A percentile compares a stretch with the other conserved stretches of the same genome.
Evolutionary conservation across 2,888 invertebrate species (phyloP).

Genomic region (Protula sp.): DNA sequence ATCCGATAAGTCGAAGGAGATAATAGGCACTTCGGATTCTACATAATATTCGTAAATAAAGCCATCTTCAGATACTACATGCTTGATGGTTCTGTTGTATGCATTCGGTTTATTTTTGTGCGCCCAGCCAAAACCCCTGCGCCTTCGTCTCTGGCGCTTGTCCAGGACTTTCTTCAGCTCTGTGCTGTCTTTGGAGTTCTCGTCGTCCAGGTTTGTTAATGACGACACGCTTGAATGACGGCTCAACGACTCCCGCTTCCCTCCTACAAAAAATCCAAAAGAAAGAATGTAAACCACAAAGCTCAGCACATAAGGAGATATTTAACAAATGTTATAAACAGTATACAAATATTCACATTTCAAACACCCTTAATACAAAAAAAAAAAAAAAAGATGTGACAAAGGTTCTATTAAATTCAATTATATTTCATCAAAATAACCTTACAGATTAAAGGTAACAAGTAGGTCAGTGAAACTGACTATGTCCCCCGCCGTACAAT

Average conservation of each 20-base stretch:
- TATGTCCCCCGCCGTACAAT: too few relatives aligned
- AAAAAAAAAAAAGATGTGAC: too few relatives aligned
- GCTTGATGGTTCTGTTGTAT: background rate
- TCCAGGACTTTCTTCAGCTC: background rate
- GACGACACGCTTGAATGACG: slow-evolving; percentile 7
- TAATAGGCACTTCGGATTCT: background rate
- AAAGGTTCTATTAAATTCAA: too few relatives aligned
- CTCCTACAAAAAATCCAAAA: background rate
- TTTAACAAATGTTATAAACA: too few relatives aligned
- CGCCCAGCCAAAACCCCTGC: slow-evolving; percentile 7
- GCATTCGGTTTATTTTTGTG: background rate
- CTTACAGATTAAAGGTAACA: too few relatives aligned
- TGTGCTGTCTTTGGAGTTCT: slow-evolving; percentile 1
- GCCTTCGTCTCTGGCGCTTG: slow-evolving; percentile 7
- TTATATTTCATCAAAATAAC: too few relatives aligned
- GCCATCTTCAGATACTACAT: background rate
- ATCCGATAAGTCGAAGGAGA: background rate
- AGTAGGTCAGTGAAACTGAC: too few relatives aligned
- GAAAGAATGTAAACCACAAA: too few relatives aligned
- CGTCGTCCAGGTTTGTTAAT: background rate
- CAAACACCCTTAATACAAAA: too few relatives aligned
- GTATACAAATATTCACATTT: too few relatives aligned
- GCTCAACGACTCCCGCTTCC: background rate
- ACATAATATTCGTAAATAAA: background rate
- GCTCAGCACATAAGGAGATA: too few relatives aligned